These are phyloP conservation scores for Galaxias olidus DNA, from an alignment of 2,797 vertebrate species.

Conservation along the genomic window DNA sequence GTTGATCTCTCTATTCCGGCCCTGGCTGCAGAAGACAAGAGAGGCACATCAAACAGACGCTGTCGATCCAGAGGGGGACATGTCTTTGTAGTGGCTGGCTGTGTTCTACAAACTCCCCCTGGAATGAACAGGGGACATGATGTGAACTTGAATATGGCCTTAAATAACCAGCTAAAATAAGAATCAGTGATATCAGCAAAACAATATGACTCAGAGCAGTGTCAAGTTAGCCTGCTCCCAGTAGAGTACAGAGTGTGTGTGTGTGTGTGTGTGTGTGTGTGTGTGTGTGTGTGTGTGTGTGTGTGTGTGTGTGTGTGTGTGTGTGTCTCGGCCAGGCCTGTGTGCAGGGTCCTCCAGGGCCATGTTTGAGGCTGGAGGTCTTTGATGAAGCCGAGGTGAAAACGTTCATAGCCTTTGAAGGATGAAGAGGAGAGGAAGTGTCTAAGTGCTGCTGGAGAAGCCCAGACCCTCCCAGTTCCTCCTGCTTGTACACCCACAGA, in stretches of 20 bases:
- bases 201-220: too few species aligned
- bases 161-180: constrained; percentile 50
- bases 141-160: constrained; percentile 38
- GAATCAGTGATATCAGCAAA: not conserved
- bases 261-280: constrained; percentile 18
- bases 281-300: too few species aligned
- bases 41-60: constrained; percentile 51
- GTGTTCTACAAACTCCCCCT: constrained; percentile 32
- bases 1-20: constrained; percentile 41
- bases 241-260: not conserved
- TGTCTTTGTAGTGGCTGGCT: constrained; percentile 32
- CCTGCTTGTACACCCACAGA: too few species aligned
- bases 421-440: too few species aligned
- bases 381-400: constrained; percentile 28
- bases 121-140: constrained; percentile 43
- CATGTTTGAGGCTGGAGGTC: too few species aligned
- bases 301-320: constrained; percentile 29
- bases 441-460: too few species aligned
- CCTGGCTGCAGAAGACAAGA: too few species aligned
- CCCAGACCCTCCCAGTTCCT: too few species aligned
- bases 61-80: constrained; percentile 30
- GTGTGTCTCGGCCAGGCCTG: constrained; percentile 16
- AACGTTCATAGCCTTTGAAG: too few species aligned
- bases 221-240: not conserved
- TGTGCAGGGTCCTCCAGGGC: too few species aligned